Evolutionary conservation across 1,140 invertebrate species (phyloP), one percentile per base, ranked within the genome.

Genomic region (Drosophila ambigua): DNA sequence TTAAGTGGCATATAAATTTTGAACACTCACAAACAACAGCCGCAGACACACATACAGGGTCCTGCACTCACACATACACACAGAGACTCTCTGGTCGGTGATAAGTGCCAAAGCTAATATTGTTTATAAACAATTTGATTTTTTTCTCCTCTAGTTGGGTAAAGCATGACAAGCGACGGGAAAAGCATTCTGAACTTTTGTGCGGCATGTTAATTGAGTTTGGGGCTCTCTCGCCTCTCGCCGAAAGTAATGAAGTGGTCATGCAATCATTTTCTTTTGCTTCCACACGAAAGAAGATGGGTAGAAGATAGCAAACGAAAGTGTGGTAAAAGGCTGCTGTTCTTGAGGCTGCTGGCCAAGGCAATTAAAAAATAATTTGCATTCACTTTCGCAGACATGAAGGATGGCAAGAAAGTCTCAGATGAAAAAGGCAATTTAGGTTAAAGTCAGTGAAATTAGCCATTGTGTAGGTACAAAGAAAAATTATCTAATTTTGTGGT

Each of bases 1-100:
- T 80, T 85, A 84, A 77, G 72, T 77, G 77, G 73, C 58, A 64
- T 49, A 85, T 80, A 84, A 85, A 84, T 85, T 84, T 71, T 28
- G 41, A 46, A 73, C 60, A 66, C 43, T 53, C 51, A 16, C 46
- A 53, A n/a, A 45, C 20, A 68, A 24, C 26, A 28, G 28, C 46
- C 50, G 35, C 63, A 68, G 65, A 65, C 43, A 39, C 43, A 23
- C 35, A 54, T 35, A 61, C 24, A 57, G 58, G 49, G 39, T 16
- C 67, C 50, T 26, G 51, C 16, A 16, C 16, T 16, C 16, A 16
- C 16, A 16, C 16, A 16, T 16, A 16, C 35, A 77, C 43, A n/a
- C 5, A 45, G 46, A 52, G 49, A 26, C 49, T 45, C 31, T 39
- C 31, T 43, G 50, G 9, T 9, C 23, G 41, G 57, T 26, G 72